Percentiles rank a stretch among this genome's conserved stretches.
Evolutionary conservation across 2,113 vertebrate genomes (phyloP).

Genomic region (Scophthalmus maximus): DNA sequence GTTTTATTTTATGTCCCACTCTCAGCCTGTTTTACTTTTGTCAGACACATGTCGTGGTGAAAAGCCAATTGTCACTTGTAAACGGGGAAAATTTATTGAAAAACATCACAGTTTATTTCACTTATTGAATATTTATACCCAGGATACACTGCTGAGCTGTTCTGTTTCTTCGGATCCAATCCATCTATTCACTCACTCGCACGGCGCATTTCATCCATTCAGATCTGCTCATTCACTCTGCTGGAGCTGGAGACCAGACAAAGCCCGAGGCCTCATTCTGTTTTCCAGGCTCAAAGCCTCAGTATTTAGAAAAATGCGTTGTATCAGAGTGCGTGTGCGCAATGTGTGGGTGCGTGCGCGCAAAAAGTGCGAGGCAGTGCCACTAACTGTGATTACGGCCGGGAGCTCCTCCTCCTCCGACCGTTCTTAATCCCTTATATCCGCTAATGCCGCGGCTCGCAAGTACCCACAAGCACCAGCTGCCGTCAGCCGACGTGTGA

Average conservation of each 20-base stretch:
- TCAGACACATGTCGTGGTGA: no score
- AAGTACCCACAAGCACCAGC: constrained; percentile 35
- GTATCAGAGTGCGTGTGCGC: background rate
- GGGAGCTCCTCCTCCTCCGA: constrained; percentile 69
- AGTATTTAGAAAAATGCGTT: constrained; percentile 17
- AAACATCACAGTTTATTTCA: no score
- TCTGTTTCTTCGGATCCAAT: no score
- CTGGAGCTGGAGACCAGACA: background rate
- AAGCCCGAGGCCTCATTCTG: background rate
- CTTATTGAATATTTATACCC: background rate
- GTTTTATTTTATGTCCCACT: background rate
- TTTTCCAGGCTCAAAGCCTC: constrained; percentile 15
- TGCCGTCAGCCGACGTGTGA: constrained; percentile 2
- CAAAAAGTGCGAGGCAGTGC: constrained; percentile 22
- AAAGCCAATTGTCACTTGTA: no score
- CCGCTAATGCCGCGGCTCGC: constrained; percentile 63
- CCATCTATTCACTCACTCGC: background rate
- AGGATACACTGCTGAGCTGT: background rate
- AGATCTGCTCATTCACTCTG: constrained; percentile 5
- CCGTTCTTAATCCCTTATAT: constrained; percentile 69
- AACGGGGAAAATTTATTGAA: no score
- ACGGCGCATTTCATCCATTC: constrained; percentile 3
- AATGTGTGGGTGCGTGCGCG: background rate
- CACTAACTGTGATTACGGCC: constrained; percentile 63
- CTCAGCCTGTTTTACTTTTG: background rate